Evolutionary conservation across 2,113 vertebrate genomes (phyloP), one percentile per base, ranked within the genome.

Genomic region (Prietella phreatophila): DNA sequence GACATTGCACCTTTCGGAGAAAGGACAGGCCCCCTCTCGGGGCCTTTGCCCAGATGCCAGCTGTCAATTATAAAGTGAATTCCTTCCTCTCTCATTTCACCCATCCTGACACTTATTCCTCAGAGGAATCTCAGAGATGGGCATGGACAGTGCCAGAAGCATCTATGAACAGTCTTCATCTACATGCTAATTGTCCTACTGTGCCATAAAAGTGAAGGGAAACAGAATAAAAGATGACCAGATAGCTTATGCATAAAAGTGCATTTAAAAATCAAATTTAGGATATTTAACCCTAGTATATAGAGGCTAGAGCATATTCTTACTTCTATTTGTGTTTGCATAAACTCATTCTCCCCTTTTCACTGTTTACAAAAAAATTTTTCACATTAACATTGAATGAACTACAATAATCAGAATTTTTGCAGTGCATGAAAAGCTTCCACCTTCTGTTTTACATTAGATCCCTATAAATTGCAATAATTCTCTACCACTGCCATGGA

Each of bases 151-250:
- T 79, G 87, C 86, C 83, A 87, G 69, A 5, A 50, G 53, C 60
- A 58, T 88, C 58, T 87, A 58, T 13, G 60, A 78, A 88, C 79
- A 47, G 65, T 22, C 61, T 86, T 85, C 85, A 86, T 90, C 82
- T 85, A 91, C 90, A 91, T 91, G 88, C 88, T 88, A 91, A 91
- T 89, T 88, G 88, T 76, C 73, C 33, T 27, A 61, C 82, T 89
- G 82, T 42, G 84, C 60, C 63, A 27, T 63, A 88, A 87, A 22
- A 73, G 22, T 11, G 50, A 86, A 82, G 5, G 47, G 86, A 86
- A 42, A 58, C 47, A 80, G 61, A 69, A 79, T 67, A 69, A 22
- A 79, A 84, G 67, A 65, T 25, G 55, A 78, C 22, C 42, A 53
- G 75, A 78, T 13, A 83, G 78, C 61, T 83, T 60, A 85, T 55